Conservation (phyloP, 2,797 vertebrate species). For the Hemibagrus guttatus region DNA sequence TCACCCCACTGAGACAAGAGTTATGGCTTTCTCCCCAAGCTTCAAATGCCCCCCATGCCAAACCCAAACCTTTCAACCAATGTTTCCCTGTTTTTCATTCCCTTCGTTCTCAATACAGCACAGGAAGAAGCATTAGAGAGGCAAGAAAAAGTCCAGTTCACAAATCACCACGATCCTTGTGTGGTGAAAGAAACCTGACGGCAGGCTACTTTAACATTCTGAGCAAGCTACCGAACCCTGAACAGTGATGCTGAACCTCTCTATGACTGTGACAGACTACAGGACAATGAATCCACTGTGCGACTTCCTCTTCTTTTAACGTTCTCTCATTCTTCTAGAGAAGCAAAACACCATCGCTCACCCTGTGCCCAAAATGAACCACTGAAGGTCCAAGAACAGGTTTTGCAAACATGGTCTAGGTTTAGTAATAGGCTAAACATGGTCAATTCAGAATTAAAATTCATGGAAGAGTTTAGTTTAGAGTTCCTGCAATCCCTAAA, state of each 20-base stretch:
- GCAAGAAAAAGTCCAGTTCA: conserved; percentile 51
- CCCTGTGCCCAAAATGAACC: conserved; percentile 4
- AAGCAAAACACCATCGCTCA: conserved; percentile 13
- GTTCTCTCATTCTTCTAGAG: conserved; percentile 14
- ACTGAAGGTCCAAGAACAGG: neutral
- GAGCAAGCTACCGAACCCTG: conserved; percentile 45
- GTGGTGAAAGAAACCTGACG: conserved; percentile 43
- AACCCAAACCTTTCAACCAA: conserved; percentile 34
- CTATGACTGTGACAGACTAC: conserved; percentile 68
- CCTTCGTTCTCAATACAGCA: conserved; percentile 45
- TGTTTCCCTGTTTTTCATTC: conserved; percentile 40
- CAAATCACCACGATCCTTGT: conserved; percentile 47
- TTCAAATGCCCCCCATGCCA: conserved; percentile 11
- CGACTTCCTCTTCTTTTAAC: conserved; percentile 60
- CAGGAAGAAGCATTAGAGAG: conserved; percentile 50
- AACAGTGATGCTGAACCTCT: conserved; percentile 52
- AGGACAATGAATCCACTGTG: conserved; percentile 75
- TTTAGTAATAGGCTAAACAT: neutral
- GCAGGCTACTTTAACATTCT: conserved; percentile 61
- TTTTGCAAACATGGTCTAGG: conserved; percentile 2
- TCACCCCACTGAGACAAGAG: conserved; percentile 34
- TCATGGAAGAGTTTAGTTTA: neutral
- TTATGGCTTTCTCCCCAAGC: conserved; percentile 35
- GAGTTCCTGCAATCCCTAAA: neutral
- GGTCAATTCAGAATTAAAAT: neutral